Conservation (phyloP, 2,797 vertebrate genomes). For the Clarias pachynema region DNA sequence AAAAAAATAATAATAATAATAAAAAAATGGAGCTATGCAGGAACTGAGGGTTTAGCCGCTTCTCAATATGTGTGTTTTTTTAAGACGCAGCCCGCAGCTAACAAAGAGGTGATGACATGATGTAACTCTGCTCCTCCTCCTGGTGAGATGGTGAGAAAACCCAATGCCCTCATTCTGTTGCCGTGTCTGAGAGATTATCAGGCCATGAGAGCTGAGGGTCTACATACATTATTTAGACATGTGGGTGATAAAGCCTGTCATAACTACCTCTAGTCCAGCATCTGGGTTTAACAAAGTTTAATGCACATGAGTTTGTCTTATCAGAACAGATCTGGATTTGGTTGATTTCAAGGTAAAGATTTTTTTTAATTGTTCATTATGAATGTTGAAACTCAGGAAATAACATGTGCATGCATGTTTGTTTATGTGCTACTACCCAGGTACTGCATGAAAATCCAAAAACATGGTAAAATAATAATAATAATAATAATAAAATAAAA, state of each 20-base stretch:
- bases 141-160: conserved; percentile 54
- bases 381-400: conserved; percentile 37
- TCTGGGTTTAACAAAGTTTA: conserved; percentile 50
- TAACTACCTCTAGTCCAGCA: conserved; percentile 48
- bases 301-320: conserved; percentile 49
- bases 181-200: conserved; percentile 61
- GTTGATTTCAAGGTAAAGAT: conserved; percentile 57
- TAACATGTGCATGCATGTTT: conserved; percentile 15
- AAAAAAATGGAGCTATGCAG: not conserved
- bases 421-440: not conserved
- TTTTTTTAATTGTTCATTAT: conserved; percentile 43
- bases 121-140: conserved; percentile 35
- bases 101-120: conserved; percentile 40
- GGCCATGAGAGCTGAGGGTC: conserved; percentile 54
- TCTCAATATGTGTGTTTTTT: conserved; percentile 13
- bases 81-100: conserved; percentile 42
- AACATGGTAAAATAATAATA: not conserved
- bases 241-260: conserved; percentile 61
- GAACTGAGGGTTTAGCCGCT: conserved; percentile 7
- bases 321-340: conserved; percentile 58
- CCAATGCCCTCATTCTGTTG: conserved; percentile 56
- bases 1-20: not conserved
- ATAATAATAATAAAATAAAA: too few species aligned
- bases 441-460: not conserved
- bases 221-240: conserved; percentile 56